Evolutionary conservation across 2,797 vertebrate species (phyloP), one percentile per base, ranked within the genome.

Genomic region (Lerista edwardsae): DNA sequence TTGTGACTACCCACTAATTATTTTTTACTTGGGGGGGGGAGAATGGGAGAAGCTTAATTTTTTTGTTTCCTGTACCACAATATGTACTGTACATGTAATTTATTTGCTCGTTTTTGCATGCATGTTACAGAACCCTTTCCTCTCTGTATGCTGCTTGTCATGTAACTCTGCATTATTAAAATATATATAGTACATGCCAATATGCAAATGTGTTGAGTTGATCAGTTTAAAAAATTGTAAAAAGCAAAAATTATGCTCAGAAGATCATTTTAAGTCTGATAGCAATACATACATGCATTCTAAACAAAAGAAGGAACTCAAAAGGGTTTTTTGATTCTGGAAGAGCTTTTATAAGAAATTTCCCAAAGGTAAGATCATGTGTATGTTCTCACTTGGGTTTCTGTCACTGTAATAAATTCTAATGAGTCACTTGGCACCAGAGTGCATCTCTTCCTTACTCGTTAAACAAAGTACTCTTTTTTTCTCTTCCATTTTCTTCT

Each of bases 41-140:
- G 74, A 51, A 77, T 17, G 31, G 61, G 87, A 44, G 55, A 1
- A 5, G 73, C 74, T 90, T 91, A 29, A 51, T 81, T 51, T 91
- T 82, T 76, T 83, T 88, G 88, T 90, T 92, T 78, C 84, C 84
- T 76, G 59, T 69, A 57, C 88, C 59, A 71, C 84, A 29, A 31
- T 80, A 88, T 94, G 78, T 87, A 89, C 76, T 91, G 93, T 94
- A 92, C 85, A 72, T 90, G 89, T 91, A 83, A 91, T 67, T 76
- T 61, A 90, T 91, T 92, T 93, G 95, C 95, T 95, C 82, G 92
- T 93, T 44, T 75, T 80, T 95, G 96, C 96, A 96, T 96, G 96
- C 89, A 74, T 82, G 85, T 91, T 86, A 90, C 93, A 87, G 88
- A 92, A 57, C 59, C 36, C 1, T 89, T 79, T 25, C 87, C 78